Base-by-base conservation (phyloP, 2,113 vertebrate genomes). In the Dryoscopus gambensis region DNA sequence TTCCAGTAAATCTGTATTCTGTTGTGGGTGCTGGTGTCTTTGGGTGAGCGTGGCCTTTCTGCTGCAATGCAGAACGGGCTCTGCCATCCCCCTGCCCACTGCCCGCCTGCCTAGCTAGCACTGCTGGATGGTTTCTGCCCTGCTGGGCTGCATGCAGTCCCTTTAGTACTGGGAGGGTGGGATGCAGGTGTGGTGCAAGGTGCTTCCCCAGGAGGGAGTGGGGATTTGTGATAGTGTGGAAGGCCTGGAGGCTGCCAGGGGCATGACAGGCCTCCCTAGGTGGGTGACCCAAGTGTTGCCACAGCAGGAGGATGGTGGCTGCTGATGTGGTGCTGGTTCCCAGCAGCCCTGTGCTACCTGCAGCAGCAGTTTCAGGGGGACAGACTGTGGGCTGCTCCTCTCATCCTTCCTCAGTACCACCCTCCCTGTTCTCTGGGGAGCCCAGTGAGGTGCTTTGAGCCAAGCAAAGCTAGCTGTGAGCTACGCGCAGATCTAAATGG, bases 41-140 rank as follows among this genome's bases (percentile, higher is more conserved):
- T 2, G 8, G 35, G 40, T 0, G 8, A 67, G 19, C 0, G 1
- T 22, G 46, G 75, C 50, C 60, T 78, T 77, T 37, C 15, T 1
- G 5, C 44, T 25, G 42, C 0, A 0, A 37, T 15, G 74, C 4
- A 0, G 50, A 64, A 30, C 7, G 16, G 22, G 20, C 40, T 37
- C 24, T 71, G 57, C 76, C 13, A 1, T 19, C 15, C 16, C 15
- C 10, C 30, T 1, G 2, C 21, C 28, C 5, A 2, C 81, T 46
- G 67, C 53, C 23, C 33, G 28, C 73, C 46, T 52, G 9, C 31
- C 13, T 5, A 8, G 13, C 47, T 13, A 9, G 23, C 69, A n/a
- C 16, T n/a, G 39, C 4, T 2, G 1, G 1, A 0, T 8, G 24
- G 2, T 33, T 71, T n/a, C 68, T 76, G 39, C 27, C 42, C 40